phyloP scores from a whole-genome alignment of 2,113 vertebrate species.

The Brachypodius melanocephalos region DNA sequence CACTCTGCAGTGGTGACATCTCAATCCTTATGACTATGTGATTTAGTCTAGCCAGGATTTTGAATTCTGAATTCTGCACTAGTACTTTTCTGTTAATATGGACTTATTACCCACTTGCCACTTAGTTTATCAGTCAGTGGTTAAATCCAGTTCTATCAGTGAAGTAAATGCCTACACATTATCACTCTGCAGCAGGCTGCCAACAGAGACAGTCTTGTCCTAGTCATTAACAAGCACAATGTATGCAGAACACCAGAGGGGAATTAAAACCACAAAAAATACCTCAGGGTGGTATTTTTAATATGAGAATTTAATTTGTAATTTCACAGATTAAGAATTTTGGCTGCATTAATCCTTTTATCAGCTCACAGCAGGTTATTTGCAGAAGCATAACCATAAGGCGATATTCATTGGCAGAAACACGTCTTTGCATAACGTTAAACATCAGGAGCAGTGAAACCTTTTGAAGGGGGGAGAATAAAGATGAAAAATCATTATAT shows the following conservation, averaged over 20 bases:
- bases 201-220: slow-evolving; percentile 78
- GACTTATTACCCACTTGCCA: slow-evolving; percentile 84
- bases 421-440: slow-evolving; percentile 83
- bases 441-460: slow-evolving; percentile 81
- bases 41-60: slow-evolving; percentile 76
- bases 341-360: slow-evolving; percentile 96
- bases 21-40: slow-evolving; percentile 74
- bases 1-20: slow-evolving; percentile 68
- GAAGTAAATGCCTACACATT: slow-evolving; percentile 82
- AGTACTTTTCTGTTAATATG: slow-evolving; percentile 80
- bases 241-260: slow-evolving; percentile 87
- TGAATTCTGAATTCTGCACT: slow-evolving; percentile 78
- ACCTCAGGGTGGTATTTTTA: slow-evolving; percentile 90
- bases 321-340: slow-evolving; percentile 94
- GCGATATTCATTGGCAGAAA: slow-evolving; percentile 85
- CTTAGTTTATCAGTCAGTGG: slow-evolving; percentile 83
- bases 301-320: slow-evolving; percentile 93
- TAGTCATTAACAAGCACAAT: slow-evolving; percentile 84
- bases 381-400: slow-evolving; percentile 86
- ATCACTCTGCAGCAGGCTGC: slow-evolving; percentile 82
- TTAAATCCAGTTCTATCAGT: slow-evolving; percentile 81
- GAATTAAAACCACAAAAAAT: slow-evolving; percentile 89
- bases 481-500: slow-evolving; percentile 86
- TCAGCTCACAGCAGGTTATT: slow-evolving; percentile 96
- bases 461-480: slow-evolving; percentile 87